Evolutionary conservation across 2,888 invertebrate genomes (phyloP).

Genomic region (Acleris literana): DNA sequence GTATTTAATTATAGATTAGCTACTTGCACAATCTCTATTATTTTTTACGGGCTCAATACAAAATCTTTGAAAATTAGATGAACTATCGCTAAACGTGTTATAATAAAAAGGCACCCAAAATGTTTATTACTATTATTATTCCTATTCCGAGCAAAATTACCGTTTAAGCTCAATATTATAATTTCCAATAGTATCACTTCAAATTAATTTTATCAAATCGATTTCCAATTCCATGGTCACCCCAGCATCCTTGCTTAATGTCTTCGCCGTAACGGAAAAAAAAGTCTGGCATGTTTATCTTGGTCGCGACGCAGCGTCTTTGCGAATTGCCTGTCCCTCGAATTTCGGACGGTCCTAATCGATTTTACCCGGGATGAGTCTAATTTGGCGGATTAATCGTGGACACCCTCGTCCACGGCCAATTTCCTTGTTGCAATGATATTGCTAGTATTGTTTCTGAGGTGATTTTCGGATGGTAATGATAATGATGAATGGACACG

Average conservation of each 20-base stretch:
- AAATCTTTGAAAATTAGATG: no score
- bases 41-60: no score
- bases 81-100: no score
- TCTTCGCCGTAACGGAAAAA: constrained; percentile 76
- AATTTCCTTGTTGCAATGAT: constrained; percentile 76
- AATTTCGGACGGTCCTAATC: constrained; percentile 68
- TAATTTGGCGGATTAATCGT: constrained; percentile 81
- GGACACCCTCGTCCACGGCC: constrained; percentile 76
- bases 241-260: constrained; percentile 80
- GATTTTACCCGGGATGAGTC: constrained; percentile 78
- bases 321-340: constrained; percentile 66
- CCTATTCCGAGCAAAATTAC: no score
- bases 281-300: constrained; percentile 82
- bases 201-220: not conserved
- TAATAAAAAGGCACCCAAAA: no score
- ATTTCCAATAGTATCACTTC: not conserved
- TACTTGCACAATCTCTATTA: no score
- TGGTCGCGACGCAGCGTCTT: constrained; percentile 66
- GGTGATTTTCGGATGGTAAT: constrained; percentile 32
- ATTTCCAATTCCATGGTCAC: constrained; percentile 50
- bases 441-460: constrained; percentile 55
- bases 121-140: no score
- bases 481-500: constrained; percentile 31
- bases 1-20: no score
- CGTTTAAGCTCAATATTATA: not conserved